Evolutionary conservation across 2,888 invertebrate species (phyloP), one percentile per base, ranked within the genome.

Genomic region (Apamea monoglypha): DNA sequence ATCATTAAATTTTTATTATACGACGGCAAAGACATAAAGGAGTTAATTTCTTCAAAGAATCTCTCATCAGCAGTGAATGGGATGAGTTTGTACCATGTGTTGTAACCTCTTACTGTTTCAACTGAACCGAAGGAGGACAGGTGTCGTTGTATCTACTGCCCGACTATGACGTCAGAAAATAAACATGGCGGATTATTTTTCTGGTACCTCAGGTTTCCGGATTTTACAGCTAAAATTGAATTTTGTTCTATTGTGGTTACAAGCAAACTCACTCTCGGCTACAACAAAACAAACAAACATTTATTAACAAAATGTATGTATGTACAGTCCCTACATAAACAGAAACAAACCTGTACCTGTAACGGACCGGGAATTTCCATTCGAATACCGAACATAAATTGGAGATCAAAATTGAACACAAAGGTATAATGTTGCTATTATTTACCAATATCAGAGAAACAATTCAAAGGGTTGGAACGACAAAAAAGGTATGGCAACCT

Each of bases 381-480:
- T 70, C 74, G 69, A 82, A 87, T 80, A 74, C 76, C 74, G 76
- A 84, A 90, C 84, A 87, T 87, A 87, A 89, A 89, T 90, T 87
- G 82, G 50, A 84, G 89, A 87, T 89, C 88, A 87, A 86, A 89
- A 89, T 88, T 83, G 82, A 84, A 89, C 88, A 84, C 89, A 90
- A 89, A 87, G 84, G 88, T 89, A 81, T 86, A 89, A 81, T 83
- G 89, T 82, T 66, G 71, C 88, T 86, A 89, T 89, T 89, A 90
- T 90, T 89, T 89, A 86, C 86, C 84, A 84, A 85, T 87, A 88
- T 90, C 89, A 89, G 81, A 87, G 86, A 91, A 91, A 91, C 90
- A 91, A 90, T 91, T 88, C 79, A 85, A 89, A 90, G 89, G 91
- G 88, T 84, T 84, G 44, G 69, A 73, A 81, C 68, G 80, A 81